Conservation (phyloP, 1,140 invertebrate species). For the Eubasilissa regina region DNA sequence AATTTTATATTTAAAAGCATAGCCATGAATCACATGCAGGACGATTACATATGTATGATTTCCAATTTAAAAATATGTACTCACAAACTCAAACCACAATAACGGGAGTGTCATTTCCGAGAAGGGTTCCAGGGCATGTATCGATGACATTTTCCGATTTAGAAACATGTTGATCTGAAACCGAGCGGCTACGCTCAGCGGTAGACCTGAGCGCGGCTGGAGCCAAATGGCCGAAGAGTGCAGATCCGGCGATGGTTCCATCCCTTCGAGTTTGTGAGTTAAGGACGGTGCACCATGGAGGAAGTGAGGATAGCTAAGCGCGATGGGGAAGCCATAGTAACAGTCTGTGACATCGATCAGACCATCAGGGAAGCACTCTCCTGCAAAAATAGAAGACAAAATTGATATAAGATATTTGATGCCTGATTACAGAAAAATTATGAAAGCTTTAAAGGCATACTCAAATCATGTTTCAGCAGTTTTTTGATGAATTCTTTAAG, state of each 20-base stretch:
- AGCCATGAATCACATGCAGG: constrained; percentile 12
- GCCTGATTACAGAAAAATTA: no score
- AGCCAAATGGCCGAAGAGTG: constrained; percentile 64
- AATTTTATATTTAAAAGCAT: no score
- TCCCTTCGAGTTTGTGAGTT: constrained; percentile 79
- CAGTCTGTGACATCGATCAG: constrained; percentile 85
- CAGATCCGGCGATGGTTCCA: constrained; percentile 75
- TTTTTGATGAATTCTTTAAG: no score
- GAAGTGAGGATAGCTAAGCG: constrained; percentile 92
- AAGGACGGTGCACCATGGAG: constrained; percentile 80
- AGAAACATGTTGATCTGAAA: constrained; percentile 90
- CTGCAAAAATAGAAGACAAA: constrained; percentile 61
- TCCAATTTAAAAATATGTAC: constrained; percentile 63
- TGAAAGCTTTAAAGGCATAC: no score
- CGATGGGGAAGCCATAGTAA: constrained; percentile 89
- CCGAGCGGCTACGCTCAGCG: constrained; percentile 80
- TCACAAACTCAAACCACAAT: constrained; percentile 90
- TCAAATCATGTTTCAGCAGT: no score
- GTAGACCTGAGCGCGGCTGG: constrained; percentile 80
- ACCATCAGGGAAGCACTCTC: constrained; percentile 79
- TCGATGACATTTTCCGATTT: constrained; percentile 76
- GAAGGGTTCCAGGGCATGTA: constrained; percentile 77
- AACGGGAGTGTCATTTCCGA: constrained; percentile 80
- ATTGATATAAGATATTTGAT: neutral
- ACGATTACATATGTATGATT: neutral